A percentile compares a stretch with the other conserved stretches of the same genome.
Conservation (phyloP, 2,888 invertebrate species). For the Callimorpha dominula region DNA sequence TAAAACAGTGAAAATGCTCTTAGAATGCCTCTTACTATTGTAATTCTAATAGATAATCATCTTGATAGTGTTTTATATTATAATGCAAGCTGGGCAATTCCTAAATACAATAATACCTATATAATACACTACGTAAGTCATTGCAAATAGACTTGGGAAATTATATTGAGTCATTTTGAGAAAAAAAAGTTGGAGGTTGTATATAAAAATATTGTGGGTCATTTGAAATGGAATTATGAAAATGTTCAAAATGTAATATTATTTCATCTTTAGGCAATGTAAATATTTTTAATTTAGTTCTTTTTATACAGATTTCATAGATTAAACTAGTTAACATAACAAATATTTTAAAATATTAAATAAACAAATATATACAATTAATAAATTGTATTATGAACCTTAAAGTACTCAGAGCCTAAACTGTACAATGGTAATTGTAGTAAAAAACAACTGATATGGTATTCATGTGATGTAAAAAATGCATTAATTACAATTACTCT, state of each 20-base stretch:
- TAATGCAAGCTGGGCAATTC: not conserved
- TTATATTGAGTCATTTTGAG: not conserved
- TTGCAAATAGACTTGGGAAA: not conserved
- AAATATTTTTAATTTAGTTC: not conserved
- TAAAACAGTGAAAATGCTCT: not conserved
- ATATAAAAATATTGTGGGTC: not conserved
- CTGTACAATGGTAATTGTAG: too few species aligned
- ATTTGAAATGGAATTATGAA: not conserved
- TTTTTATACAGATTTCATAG: too few species aligned
- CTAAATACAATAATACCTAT: not conserved
- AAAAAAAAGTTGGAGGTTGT: not conserved
- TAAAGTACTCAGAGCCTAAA: too few species aligned
- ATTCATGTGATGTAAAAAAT: too few species aligned
- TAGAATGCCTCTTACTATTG: not conserved
- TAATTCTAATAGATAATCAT: not conserved
- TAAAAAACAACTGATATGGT: too few species aligned
- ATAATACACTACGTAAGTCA: not conserved
- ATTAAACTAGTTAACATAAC: not conserved
- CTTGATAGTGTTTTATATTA: not conserved
- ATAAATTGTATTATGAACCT: too few species aligned
- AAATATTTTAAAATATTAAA: too few species aligned
- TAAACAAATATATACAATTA: too few species aligned
- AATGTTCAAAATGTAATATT: not conserved
- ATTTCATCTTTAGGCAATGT: not conserved
- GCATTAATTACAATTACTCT: not conserved